Base-by-base conservation (phyloP, 2,113 vertebrate species). In the Xenopus laevis region DNA sequence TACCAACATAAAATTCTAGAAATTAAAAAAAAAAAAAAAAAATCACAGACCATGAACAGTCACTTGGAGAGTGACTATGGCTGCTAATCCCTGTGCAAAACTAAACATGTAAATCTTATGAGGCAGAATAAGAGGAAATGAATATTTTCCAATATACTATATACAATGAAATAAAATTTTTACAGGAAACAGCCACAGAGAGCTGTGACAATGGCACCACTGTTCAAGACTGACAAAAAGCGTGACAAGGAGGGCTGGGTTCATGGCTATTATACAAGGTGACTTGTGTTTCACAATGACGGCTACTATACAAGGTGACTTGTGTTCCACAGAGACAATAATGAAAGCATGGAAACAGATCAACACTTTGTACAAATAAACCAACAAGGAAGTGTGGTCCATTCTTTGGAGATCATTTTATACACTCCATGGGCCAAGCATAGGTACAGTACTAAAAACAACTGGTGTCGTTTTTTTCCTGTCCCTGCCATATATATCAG, bases 171-270 rank as follows among this genome's bases (percentile, higher is more conserved):
- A 50, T 50, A 0, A 12, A 13, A 27, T 4, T 27, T 27, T 27
- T 2, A 27, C 23, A 27, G 23, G 50, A 23, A 20, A 30, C 7
- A 12, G 13, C 23, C 23, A 27, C 23, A 67, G 17, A 66, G 3
- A 58, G 18, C 30, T 44, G n/a, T n/a, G 66, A 64, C 66, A 21
- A 70, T 76, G 74, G 74, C 74, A 77, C 67, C 67, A 70, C 58
- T 57, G 33, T 40, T 50, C 3, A 50, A 4, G 47, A 16, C 47
- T 50, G 12, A 50, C 33, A 7, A 62, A n/a, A 21, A 17, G 40
- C 33, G 6, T 13, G 50, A 20, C 61, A 40, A 60, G 60, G 11
- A 68, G 45, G 13, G 23, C 10, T 68, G 57, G 46, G 4, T 44
- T 16, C 33, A 47, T 60, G 68, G 1, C 23, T 27, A 27, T 27